A percentile compares a stretch with the other conserved stretches of the same genome.
These are phyloP conservation scores for Onychomys leucogaster DNA, from an alignment of 2,797 vertebrate genomes.

Conservation along the genomic window DNA sequence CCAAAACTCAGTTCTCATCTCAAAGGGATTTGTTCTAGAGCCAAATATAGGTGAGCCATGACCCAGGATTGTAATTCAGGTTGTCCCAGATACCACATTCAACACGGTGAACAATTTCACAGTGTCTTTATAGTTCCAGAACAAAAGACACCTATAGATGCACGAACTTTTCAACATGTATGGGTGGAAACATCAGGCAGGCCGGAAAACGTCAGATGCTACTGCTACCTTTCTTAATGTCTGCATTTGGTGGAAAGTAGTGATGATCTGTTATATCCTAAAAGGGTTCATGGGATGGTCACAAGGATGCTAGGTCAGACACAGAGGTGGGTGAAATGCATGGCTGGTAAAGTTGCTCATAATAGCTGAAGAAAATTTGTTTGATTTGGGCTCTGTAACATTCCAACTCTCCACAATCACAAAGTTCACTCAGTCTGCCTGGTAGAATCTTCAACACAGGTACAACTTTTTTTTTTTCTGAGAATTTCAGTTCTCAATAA, in stretches of 20 bases:
- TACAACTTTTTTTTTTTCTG: background rate
- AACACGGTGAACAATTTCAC: background rate
- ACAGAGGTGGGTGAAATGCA: background rate
- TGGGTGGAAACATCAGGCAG: background rate
- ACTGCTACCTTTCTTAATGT: background rate
- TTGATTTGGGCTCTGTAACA: background rate
- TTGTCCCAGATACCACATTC: background rate
- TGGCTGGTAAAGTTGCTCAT: background rate
- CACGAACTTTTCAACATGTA: background rate
- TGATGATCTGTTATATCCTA: background rate
- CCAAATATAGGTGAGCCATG: background rate
- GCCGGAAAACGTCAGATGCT: background rate
- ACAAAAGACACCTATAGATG: background rate
- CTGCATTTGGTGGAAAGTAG: background rate
- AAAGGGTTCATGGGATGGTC: background rate
- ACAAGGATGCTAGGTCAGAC: background rate
- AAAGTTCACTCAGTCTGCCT: background rate
- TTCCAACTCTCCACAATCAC: background rate
- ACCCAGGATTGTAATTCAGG: background rate
- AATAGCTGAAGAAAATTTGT: background rate
- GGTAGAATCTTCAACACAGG: background rate
- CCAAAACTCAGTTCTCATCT: background rate
- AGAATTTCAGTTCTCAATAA: background rate
- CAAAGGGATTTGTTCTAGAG: background rate
- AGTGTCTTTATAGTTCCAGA: background rate